Base-by-base conservation (phyloP, 2,797 vertebrate species). In the Enteromius treurensis region DNA sequence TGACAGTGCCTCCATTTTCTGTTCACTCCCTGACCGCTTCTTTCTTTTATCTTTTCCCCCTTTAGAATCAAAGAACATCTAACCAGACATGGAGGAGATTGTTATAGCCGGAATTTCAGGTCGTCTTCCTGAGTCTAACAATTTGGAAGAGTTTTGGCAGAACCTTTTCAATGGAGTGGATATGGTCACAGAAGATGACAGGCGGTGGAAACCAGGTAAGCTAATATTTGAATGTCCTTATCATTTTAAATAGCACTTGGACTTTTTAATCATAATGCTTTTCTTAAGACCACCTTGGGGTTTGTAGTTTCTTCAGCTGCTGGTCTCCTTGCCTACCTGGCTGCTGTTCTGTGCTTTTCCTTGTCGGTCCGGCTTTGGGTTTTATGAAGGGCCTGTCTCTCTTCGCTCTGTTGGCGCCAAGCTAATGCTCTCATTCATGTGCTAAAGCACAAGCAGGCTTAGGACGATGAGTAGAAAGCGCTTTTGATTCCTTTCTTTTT, bases 121-220 rank as follows among this genome's bases (percentile, higher is more conserved):
- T 86, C 96, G 95, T 73, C 94, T 96, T 92, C 98, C 92, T 8
- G 98, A 98, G 92, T 98, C 98, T 0, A 92, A 96, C 79, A 98
- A 97, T 91, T 88, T 99, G 90, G 91, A 98, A 85, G 97, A 99
- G 89, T 99, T 99, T 92, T 99, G 98, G 98, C 95, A 96, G 71
- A 99, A 99, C 90, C 95, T 99, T 87, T 92, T 98, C 49, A 95
- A 94, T 68, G 95, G 97, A 17, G 95, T 99, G 80, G 98, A 99
- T 91, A 99, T 99, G 98, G 97, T 99, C 86, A 99, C 97, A 14
- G 98, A 99, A 9, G 97, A 99, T 55, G 94, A 98, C 91, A 91
- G 97, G 79, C 92, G 98, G 64, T 99, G 98, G 98, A 98, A 97
- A 84, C 95, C 97, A 84, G 98, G 98, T 99, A 84, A 91, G 86